Base-by-base conservation (phyloP, 1,140 invertebrate genomes). In the Bombus sibiricus region DNA sequence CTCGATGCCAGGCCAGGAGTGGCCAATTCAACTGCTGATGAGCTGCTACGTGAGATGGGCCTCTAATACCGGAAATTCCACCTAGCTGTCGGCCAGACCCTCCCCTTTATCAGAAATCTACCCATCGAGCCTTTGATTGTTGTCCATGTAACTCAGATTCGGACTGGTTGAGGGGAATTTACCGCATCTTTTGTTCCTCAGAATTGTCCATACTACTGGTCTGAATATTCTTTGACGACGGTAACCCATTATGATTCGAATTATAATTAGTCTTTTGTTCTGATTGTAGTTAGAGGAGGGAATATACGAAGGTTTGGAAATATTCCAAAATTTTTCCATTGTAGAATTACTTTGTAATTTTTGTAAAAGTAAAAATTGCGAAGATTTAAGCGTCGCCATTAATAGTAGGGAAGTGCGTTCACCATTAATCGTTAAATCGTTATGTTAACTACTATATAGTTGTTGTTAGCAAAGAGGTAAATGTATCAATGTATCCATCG, bases 41-140 rank as follows among this genome's bases (percentile, higher is more conserved):
- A 90, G 82, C 81, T 79, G 86, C 88, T 90, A 90, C 89, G 89
- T 90, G 89, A 90, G 89, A 90, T 90, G 89, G 89, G 88, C 89
- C 81, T 87, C 86, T 90, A 90, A 90, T 87, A 90, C 79, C 59
- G 62, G 86, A 86, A 90, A 89, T 90, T 90, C 59, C 79, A 82
- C 72, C 59, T 79, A 87, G 66, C 59, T 85, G 69, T 69, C 74
- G 87, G 74, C 32, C 28, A 47, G 81, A 47, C 76, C 80, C 66
- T 53, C 82, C 79, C 28, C 75, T 71, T 80, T 83, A 76, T 89
- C 79, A 83, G 41, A 32, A 57, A 79, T 89, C 85, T 80, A 75
- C 62, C 69, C 64, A 53, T 15, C 43, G 25, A 80, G 34, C 75
- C 75, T 86, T 86, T 86, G 87, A 89, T 89, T 86, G 64, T 79